Conservation (phyloP, 2,888 invertebrate species). For the Oscheius onirici region DNA sequence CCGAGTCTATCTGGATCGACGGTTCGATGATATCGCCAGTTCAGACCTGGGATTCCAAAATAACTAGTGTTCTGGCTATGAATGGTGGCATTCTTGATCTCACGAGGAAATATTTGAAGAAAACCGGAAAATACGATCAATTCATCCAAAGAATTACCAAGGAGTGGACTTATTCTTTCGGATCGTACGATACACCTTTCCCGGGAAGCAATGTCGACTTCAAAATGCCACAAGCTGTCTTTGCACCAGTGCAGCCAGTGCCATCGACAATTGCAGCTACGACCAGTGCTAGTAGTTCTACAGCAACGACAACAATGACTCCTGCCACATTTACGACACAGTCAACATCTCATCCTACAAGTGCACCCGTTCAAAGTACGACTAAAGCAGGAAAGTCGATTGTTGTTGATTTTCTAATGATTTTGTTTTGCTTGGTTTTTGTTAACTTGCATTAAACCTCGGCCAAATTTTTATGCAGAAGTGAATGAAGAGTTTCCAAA, state of each 20-base stretch:
- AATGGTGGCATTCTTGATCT: slow-evolving; percentile 7
- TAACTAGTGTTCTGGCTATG: slow-evolving; percentile 7
- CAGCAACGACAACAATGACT: too few species aligned
- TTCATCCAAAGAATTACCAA: background rate
- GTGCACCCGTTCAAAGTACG: too few species aligned
- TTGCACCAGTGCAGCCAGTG: background rate
- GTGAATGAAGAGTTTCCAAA: too few species aligned
- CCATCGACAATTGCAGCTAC: too few species aligned
- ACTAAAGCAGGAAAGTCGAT: too few species aligned
- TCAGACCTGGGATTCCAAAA: slow-evolving; percentile 13
- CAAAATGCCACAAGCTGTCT: background rate
- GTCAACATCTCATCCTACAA: too few species aligned
- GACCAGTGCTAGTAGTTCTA: too few species aligned
- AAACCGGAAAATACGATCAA: slow-evolving; percentile 2
- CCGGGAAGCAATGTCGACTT: slow-evolving; percentile 8
- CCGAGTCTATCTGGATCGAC: slow-evolving; percentile 10
- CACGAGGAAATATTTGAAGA: slow-evolving; percentile 3
- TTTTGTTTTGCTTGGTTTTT: too few species aligned
- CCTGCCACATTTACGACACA: too few species aligned
- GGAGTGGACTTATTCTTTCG: background rate
- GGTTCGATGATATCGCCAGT: slow-evolving; percentile 9
- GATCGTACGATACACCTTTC: background rate
- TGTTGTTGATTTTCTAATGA: too few species aligned
- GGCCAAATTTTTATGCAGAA: too few species aligned
- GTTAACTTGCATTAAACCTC: too few species aligned